Percentiles rank a stretch among this genome's conserved stretches.
phyloP scores from a whole-genome alignment of 2,888 invertebrate genomes.

The Drosophila gaucha region DNA sequence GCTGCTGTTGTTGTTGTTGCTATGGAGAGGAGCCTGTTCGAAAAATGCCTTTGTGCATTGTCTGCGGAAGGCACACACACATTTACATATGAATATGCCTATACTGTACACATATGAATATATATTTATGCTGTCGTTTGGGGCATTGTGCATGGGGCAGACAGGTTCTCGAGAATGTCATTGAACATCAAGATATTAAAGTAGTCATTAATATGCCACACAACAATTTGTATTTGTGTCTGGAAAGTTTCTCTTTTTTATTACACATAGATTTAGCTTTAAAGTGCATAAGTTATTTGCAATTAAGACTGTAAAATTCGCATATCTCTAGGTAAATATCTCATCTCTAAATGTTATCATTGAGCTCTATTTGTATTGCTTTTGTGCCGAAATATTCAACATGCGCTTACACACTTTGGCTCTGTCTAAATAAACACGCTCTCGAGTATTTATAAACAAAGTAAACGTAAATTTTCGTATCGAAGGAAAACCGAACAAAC shows the following conservation, averaged over 20 bases:
- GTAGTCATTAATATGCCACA: constrained; percentile 50
- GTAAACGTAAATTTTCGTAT: constrained; percentile 23
- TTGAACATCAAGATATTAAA: constrained; percentile 74
- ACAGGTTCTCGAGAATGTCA: constrained; percentile 61
- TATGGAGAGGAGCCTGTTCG: constrained; percentile 7
- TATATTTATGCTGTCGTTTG: constrained; percentile 27
- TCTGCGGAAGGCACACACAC: constrained; percentile 15
- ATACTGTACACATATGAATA: constrained; percentile 12
- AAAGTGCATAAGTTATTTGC: constrained; percentile 10
- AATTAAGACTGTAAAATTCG: constrained; percentile 15
- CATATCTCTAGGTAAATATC: constrained; percentile 3
- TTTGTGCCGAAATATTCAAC: constrained; percentile 17
- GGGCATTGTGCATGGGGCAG: constrained; percentile 50
- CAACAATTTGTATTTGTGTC: constrained; percentile 27
- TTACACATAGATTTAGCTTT: not conserved
- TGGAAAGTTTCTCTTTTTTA: constrained; percentile 25
- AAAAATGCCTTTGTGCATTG: constrained; percentile 44
- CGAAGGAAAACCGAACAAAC: constrained; percentile 25
- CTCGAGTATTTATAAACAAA: constrained; percentile 61
- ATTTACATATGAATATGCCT: constrained; percentile 24
- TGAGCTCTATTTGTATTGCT: constrained; percentile 24
- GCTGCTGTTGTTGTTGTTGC: constrained; percentile 14
- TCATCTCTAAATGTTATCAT: constrained; percentile 7
- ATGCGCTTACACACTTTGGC: constrained; percentile 68
- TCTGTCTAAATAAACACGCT: constrained; percentile 71